These are phyloP conservation scores for Progne subis DNA, from an alignment of 2,113 vertebrate genomes.

Conservation along the genomic window DNA sequence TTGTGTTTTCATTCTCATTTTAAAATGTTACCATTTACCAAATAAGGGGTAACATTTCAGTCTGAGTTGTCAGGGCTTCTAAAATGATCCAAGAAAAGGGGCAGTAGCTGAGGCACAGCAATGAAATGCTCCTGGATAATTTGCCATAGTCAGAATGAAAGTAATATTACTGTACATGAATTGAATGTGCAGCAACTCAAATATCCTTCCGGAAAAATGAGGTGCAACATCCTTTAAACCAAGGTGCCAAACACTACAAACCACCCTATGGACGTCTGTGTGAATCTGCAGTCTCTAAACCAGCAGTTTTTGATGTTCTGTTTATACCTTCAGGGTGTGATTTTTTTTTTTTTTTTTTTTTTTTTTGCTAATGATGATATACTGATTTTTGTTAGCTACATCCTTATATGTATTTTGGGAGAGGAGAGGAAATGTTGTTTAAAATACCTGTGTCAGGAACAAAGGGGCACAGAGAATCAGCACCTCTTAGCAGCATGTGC, in stretches of 20 bases:
- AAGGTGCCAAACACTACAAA: not conserved
- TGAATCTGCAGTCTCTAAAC: not conserved
- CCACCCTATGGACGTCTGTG: accelerated
- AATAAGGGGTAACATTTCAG: not conserved
- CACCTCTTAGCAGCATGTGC: not conserved
- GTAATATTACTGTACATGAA: not conserved
- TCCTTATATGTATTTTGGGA: not conserved
- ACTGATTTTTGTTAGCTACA: not conserved
- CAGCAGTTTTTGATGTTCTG: accelerated
- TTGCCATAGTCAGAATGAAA: not conserved
- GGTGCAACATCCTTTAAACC: not conserved
- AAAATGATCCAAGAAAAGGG: not conserved
- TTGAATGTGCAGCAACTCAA: not conserved
- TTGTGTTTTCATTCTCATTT: not conserved
- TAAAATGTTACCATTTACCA: not conserved
- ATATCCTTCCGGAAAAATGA: not conserved
- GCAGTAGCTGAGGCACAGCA: not conserved
- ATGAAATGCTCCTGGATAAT: not conserved
- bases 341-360: not conserved
- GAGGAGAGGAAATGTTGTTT: not conserved
- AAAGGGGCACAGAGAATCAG: not conserved
- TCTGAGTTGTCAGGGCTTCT: not conserved
- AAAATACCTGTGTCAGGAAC: not conserved
- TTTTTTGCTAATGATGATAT: not conserved
- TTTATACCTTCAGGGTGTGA: not conserved